These are phyloP conservation scores for Stratiomys singularior DNA, from an alignment of 2,888 invertebrate genomes.

Conservation along the genomic window DNA sequence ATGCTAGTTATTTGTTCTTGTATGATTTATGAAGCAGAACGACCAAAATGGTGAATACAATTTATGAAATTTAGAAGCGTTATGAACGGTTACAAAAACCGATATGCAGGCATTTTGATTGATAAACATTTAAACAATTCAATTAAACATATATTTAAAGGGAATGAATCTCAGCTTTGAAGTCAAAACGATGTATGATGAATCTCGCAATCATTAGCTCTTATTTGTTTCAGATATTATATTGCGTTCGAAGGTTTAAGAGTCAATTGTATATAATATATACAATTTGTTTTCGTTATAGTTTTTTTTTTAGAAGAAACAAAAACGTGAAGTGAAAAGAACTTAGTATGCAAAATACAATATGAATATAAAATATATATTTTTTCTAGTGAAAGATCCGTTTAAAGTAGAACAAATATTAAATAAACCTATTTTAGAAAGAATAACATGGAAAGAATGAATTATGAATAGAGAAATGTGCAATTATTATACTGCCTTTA, in stretches of 20 bases:
- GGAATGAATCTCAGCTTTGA: no score
- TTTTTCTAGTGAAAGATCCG: constrained; percentile 41
- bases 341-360: constrained; percentile 13
- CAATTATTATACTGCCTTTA: constrained; percentile 40
- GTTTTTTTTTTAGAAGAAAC: constrained; percentile 7
- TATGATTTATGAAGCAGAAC: no score
- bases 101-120: no score
- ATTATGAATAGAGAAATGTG: constrained; percentile 39
- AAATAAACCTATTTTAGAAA: constrained; percentile 17
- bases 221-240: not conserved
- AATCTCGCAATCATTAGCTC: not conserved
- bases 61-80: no score
- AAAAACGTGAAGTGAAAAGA: not conserved
- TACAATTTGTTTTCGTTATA: constrained; percentile 31
- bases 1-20: no score
- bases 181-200: not conserved
- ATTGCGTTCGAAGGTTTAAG: not conserved
- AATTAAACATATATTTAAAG: no score
- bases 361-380: constrained; percentile 29
- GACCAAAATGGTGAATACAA: no score
- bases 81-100: no score
- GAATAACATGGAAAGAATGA: not conserved
- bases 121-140: no score
- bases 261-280: constrained; percentile 39
- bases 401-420: constrained; percentile 22